phyloP scores from a whole-genome alignment of 2,797 vertebrate species.

The Sebastes goodei region DNA sequence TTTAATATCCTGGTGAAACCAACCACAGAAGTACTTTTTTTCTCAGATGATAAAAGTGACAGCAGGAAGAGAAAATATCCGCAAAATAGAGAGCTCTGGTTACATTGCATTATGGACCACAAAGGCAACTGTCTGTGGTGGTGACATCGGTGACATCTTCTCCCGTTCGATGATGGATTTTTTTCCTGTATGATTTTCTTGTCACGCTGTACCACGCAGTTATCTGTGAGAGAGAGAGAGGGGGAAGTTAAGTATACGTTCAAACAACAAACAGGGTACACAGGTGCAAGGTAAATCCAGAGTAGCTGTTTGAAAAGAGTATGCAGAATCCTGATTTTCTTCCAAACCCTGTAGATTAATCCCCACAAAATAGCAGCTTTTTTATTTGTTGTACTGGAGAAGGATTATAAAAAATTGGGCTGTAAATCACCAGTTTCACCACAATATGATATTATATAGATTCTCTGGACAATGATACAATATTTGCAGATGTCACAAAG shows the following conservation, averaged over 20 bases:
- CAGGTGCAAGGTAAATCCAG: background rate
- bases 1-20: conserved; percentile 28
- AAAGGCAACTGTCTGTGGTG: background rate
- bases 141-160: background rate
- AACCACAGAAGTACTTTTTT: background rate
- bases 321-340: background rate
- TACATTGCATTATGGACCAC: background rate
- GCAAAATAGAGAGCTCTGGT: conserved; percentile 1
- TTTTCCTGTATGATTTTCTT: conserved; percentile 4
- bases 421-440: background rate
- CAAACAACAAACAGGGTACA: background rate
- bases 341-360: background rate
- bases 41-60: background rate
- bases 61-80: background rate
- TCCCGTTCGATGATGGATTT: background rate
- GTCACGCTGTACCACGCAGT: background rate
- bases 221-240: background rate
- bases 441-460: background rate
- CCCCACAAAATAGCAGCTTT: background rate
- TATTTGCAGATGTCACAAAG: background rate
- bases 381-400: background rate
- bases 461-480: background rate
- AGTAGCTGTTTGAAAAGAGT: background rate
- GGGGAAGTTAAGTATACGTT: background rate
- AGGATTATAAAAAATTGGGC: background rate